Conservation (phyloP, 2,113 vertebrate genomes). For the Phocoena phocoena region DNA sequence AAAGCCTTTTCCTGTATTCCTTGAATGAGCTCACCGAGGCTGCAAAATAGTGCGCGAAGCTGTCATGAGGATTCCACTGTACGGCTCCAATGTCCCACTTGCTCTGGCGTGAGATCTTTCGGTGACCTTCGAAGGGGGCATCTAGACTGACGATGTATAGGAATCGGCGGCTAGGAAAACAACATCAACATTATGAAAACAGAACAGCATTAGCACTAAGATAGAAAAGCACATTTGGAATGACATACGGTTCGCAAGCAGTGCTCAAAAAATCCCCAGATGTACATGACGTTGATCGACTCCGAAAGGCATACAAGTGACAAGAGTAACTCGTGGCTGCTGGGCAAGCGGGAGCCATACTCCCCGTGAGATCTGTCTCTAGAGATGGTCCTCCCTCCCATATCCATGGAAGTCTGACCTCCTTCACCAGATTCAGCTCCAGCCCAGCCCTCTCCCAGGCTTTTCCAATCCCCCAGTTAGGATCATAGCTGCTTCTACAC, state of each 20-base stretch:
- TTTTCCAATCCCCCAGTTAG: neutral
- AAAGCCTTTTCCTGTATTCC: neutral
- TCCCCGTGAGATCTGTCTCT: neutral
- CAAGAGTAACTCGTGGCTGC: neutral
- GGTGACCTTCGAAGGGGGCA: constrained; percentile 89
- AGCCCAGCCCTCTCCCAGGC: neutral
- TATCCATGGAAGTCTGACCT: neutral
- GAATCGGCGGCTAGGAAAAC: constrained; percentile 90
- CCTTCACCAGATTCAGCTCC: neutral
- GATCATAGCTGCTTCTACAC: neutral
- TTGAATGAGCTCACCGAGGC: constrained; percentile 88
- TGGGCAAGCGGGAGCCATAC: neutral
- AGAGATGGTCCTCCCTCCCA: neutral
- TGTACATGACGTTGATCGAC: neutral
- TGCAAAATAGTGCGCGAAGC: constrained; percentile 92
- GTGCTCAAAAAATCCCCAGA: neutral
- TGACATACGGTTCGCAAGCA: neutral
- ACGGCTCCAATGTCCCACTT: constrained; percentile 99
- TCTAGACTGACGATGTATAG: constrained; percentile 97
- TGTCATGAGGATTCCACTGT: constrained; percentile 97
- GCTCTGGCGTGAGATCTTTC: constrained; percentile 96
- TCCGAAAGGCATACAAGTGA: constrained; percentile 26
- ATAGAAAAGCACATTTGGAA: neutral
- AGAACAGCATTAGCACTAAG: neutral
- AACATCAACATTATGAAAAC: neutral